phyloP scores from a whole-genome alignment of 2,797 vertebrate species.

The Acanthurus lineatus region DNA sequence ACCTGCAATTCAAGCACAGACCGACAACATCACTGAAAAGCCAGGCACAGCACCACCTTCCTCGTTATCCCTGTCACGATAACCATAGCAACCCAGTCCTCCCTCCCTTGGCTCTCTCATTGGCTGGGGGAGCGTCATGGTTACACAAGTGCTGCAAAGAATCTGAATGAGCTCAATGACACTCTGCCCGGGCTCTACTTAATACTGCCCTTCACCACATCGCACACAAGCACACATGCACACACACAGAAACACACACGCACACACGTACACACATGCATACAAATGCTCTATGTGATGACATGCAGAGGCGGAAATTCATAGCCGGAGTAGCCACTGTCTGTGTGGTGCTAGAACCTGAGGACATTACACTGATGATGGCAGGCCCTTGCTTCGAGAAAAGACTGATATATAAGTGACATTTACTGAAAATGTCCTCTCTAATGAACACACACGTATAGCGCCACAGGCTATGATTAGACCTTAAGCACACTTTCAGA shows the following conservation, averaged over 20 bases:
- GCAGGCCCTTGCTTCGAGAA: slow-evolving; percentile 72
- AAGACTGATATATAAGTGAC: slow-evolving; percentile 82
- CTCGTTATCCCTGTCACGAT: slow-evolving; percentile 69
- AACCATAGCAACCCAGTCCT: slow-evolving; percentile 82
- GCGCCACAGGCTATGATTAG: slow-evolving; percentile 62
- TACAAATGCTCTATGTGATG: slow-evolving; percentile 58
- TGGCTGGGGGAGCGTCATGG: slow-evolving; percentile 76
- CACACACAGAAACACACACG: slow-evolving; percentile 38
- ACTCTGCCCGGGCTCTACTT: slow-evolving; percentile 71
- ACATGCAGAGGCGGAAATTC: slow-evolving; percentile 61
- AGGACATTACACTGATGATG: slow-evolving; percentile 68
- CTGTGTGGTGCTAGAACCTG: slow-evolving; percentile 51
- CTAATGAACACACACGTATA: slow-evolving; percentile 66
- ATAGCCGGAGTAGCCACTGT: slow-evolving; percentile 39
- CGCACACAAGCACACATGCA: slow-evolving; percentile 39
- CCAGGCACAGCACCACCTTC: slow-evolving; percentile 60
- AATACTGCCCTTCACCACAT: slow-evolving; percentile 77
- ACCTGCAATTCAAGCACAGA: slow-evolving; percentile 32
- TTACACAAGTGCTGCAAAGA: slow-evolving; percentile 80
- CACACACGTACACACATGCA: slow-evolving; percentile 35
- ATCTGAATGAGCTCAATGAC: slow-evolving; percentile 84
- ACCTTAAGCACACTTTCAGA: slow-evolving; percentile 58
- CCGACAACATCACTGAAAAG: slow-evolving; percentile 55
- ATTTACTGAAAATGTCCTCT: slow-evolving; percentile 79
- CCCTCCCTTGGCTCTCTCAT: slow-evolving; percentile 73